Evolutionary conservation across 2,797 vertebrate genomes (phyloP), one percentile per base, ranked within the genome.

Genomic region (Malurus leucopterus): DNA sequence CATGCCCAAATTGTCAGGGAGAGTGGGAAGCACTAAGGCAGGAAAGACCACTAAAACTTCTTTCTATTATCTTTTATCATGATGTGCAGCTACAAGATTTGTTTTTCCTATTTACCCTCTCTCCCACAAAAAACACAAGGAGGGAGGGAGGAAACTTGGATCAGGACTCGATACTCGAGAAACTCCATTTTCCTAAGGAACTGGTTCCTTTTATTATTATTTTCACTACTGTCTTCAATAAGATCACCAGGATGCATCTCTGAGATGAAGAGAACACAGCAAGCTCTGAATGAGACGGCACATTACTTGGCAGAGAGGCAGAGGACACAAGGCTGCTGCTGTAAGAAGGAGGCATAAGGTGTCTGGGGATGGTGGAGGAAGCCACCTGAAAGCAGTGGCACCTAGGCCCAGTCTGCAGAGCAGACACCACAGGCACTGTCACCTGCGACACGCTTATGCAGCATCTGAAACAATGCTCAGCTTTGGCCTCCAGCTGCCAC

Each of bases 401-500:
- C 15, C 30, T 6, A n/a, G 29, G 5, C 22, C 6, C 0, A 0
- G 8, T 14, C 15, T 21, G 11, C 36, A 61, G 68, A 81, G 58
- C 26, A 63, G 34, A 30, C 62, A n/a, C 13, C 17, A 26, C 8
- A 0, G 6, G 15, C 46, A 9, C 46, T 15, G 7, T 4, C 1
- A 2, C 68, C 43, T 34, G 30, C 2, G 2, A 44, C 19, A 11
- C 0, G 0, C 10, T 64, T 23, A 13, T 3, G 7, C 27, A 24
- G 40, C 2, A 20, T 26, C 49, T 86, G 58, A 75, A 41, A 71
- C 44, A 59, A 26, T 0, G 2, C 41, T 43, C 26, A 32, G 15
- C 58, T 75, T 36, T 17, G 38, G 34, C 46, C 13, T 50, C 50
- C 50, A 34, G 69, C 41, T 87, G 50, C 59, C 43, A 17, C 18